Conservation (phyloP, 2,888 invertebrate genomes). For the Synergus gifuensis region DNA sequence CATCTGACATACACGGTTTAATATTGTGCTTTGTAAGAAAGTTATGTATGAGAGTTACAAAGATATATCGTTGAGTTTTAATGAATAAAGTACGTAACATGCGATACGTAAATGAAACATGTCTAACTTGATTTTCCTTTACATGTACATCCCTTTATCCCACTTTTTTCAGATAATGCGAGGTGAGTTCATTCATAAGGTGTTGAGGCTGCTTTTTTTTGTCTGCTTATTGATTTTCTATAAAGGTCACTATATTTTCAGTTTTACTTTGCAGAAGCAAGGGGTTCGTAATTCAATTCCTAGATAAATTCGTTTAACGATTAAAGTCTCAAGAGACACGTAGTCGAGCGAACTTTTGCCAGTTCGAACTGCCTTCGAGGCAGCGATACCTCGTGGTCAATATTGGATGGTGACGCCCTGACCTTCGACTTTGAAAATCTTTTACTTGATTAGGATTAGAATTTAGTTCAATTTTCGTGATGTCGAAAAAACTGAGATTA, state of each 20-base stretch:
- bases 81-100: conserved; percentile 54
- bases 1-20: conserved; percentile 24
- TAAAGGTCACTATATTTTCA: conserved; percentile 18
- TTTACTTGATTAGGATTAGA: neutral
- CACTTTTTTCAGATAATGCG: neutral
- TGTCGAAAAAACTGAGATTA: neutral
- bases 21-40: conserved; percentile 29
- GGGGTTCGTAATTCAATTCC: conserved; percentile 32
- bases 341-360: neutral
- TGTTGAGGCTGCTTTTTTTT: conserved; percentile 2
- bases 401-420: neutral
- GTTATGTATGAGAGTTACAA: conserved; percentile 26
- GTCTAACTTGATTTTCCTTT: conserved; percentile 21
- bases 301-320: conserved; percentile 32
- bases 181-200: conserved; percentile 27
- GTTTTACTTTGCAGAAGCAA: conserved; percentile 12
- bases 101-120: conserved; percentile 17
- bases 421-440: neutral
- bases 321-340: conserved; percentile 22
- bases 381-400: neutral
- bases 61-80: conserved; percentile 55
- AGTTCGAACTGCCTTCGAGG: neutral
- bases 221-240: conserved; percentile 4
- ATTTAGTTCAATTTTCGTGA: neutral
- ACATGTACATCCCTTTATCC: neutral